Conservation (phyloP, 2,113 vertebrate genomes). For the Platysteira castanea region DNA sequence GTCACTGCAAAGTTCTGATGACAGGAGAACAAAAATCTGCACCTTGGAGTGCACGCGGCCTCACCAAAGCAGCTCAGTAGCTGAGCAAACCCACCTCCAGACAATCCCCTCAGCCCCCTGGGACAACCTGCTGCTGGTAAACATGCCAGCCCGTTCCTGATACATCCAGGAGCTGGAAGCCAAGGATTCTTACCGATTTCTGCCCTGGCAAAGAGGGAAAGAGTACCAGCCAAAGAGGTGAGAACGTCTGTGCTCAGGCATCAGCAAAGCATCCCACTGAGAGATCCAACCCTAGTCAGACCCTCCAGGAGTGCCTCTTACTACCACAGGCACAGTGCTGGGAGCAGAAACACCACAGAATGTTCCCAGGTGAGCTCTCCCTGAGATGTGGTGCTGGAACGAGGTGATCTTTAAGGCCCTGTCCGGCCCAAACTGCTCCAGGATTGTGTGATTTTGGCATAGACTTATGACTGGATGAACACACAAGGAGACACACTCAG, state of each 20-base stretch:
- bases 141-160: background rate
- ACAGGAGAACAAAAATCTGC: background rate
- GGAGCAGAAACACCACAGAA: background rate
- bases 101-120: background rate
- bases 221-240: background rate
- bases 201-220: background rate
- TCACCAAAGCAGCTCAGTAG: background rate
- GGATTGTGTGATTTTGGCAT: background rate
- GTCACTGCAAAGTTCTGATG: background rate
- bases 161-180: background rate
- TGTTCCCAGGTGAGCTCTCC: background rate
- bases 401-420: background rate
- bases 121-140: background rate
- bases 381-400: background rate
- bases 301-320: background rate
- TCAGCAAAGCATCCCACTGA: background rate
- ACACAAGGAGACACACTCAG: background rate
- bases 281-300: background rate
- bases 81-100: background rate
- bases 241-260: background rate
- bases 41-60: background rate
- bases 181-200: background rate
- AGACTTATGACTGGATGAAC: background rate
- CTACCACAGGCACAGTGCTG: background rate
- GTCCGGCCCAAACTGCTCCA: background rate